Base-by-base conservation (phyloP, 64 coral and sea anemone species). In the Montipora cactus region DNA sequence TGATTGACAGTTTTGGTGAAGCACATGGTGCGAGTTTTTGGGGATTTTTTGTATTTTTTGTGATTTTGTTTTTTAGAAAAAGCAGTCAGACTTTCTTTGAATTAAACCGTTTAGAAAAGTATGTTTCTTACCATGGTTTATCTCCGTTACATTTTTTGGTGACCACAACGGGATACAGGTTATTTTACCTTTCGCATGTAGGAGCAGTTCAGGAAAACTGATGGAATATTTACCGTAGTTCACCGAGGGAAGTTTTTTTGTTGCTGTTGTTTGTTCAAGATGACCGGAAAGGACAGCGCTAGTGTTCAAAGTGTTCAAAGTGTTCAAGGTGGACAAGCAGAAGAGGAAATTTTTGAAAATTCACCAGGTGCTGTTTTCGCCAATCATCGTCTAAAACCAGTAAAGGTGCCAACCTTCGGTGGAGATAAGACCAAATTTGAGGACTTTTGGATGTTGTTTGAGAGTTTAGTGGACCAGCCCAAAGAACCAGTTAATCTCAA, bases 341-440 rank as follows among this genome's bases (percentile, higher is more conserved):
- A 77, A 49, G 23, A 2, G 22, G 74, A 16, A 12, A 67, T 1
- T 55, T 79, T 51, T 1, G 46, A 79, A n/a, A 79, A 19, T 7
- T 51, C 46, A 45, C 76, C 46, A 50, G 14, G 46, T 10, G 16
- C 0, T 7, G 9, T 51, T 79, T 79, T 16, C 16, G 44, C 49
- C 49, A 28, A 70, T 5, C 49, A 59, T 47, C 52, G 13, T 25
- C 5, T 28, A 8, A 79, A 61, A 52, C 88, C n/a, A 80, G 13
- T 79, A 25, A 64, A 90, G 79, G 76, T 89, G 53, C 86, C 87
- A 25, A 59, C 79, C 7, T 94, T 81, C 75, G 48, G 79, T 53
- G 92, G 84, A 18, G 82, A 89, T 23, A 94, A 94, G 64, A 61
- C 79, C 6, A 84, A 90, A 44, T 90, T 90, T 71, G 87, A 90